Percentiles rank a stretch among this genome's conserved stretches.
These are phyloP conservation scores for Oceanodroma tethys DNA, from an alignment of 2,113 vertebrate genomes.

Conservation along the genomic window DNA sequence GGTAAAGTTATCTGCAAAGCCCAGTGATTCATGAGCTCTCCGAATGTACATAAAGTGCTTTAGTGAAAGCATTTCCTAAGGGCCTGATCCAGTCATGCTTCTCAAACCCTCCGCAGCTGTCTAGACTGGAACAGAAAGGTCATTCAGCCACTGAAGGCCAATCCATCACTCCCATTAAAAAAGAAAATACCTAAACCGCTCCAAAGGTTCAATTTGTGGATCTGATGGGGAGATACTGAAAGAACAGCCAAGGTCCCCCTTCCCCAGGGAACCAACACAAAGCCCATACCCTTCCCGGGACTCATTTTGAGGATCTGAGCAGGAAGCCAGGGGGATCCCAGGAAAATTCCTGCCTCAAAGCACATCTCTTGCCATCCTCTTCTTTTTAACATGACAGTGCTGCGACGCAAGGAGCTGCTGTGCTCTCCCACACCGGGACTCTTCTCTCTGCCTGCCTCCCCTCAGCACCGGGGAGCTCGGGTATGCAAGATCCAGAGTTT, in stretches of 20 bases:
- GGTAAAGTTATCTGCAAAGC: conserved; percentile 24
- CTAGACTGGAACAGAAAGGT: conserved; percentile 63
- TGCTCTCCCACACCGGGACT: background rate
- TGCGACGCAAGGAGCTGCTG: background rate
- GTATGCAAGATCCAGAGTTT: background rate
- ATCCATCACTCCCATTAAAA: conserved; percentile 59
- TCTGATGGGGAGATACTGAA: background rate
- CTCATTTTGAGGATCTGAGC: background rate
- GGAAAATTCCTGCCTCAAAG: background rate
- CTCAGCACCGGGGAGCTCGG: rapidly evolving
- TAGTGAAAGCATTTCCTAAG: conserved; percentile 57
- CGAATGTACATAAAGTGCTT: background rate
- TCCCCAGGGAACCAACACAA: background rate
- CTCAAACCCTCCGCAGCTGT: conserved; percentile 27
- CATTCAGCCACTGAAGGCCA: conserved; percentile 62
- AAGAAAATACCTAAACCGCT: conserved; percentile 50
- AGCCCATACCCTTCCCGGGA: background rate
- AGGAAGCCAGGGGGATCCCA: background rate
- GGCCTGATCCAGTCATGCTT: conserved; percentile 53
- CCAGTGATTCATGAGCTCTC: conserved; percentile 40
- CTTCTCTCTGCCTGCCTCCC: background rate
- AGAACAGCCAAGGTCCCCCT: background rate
- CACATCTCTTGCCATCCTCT: background rate
- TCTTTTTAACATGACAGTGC: background rate
- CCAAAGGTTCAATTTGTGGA: conserved; percentile 30